These are phyloP conservation scores for Drosophila murphyi DNA, from an alignment of 1,140 invertebrate species.

Conservation along the genomic window DNA sequence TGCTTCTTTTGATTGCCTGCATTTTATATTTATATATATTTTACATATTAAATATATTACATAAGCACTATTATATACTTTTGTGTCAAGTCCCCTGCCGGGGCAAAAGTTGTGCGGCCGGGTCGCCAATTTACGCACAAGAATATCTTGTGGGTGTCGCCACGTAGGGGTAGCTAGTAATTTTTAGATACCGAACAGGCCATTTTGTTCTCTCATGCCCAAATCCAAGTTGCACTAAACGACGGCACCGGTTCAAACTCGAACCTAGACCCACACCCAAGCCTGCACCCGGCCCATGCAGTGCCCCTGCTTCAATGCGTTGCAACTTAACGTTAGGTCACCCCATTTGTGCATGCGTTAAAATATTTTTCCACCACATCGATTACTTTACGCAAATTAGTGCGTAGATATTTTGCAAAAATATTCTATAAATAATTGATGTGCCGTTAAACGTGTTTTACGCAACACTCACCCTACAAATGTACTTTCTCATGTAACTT, in stretches of 20 bases:
- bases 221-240: conserved; percentile 6
- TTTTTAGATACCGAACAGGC: conserved; percentile 64
- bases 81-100: conserved; percentile 17
- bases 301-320: not conserved
- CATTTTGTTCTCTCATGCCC: conserved; percentile 12
- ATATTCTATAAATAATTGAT: conserved; percentile 82
- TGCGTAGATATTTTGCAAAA: conserved; percentile 83
- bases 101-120: conserved; percentile 21
- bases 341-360: conserved; percentile 73
- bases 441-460: conserved; percentile 47
- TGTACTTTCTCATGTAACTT: not conserved
- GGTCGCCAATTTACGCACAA: conserved; percentile 68
- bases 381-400: conserved; percentile 83
- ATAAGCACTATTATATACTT: conserved; percentile 67
- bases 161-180: conserved; percentile 49
- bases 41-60: conserved; percentile 70
- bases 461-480: conserved; percentile 1
- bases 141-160: conserved; percentile 60
- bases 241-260: not conserved
- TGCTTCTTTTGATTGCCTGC: conserved; percentile 56
- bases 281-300: not conserved
- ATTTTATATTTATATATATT: conserved; percentile 80
- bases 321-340: conserved; percentile 29
- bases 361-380: conserved; percentile 80
- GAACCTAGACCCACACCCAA: not conserved